Evolutionary conservation across 92 coral and sea anemone species (phyloP).

Genomic region (Phenganax marumi): DNA sequence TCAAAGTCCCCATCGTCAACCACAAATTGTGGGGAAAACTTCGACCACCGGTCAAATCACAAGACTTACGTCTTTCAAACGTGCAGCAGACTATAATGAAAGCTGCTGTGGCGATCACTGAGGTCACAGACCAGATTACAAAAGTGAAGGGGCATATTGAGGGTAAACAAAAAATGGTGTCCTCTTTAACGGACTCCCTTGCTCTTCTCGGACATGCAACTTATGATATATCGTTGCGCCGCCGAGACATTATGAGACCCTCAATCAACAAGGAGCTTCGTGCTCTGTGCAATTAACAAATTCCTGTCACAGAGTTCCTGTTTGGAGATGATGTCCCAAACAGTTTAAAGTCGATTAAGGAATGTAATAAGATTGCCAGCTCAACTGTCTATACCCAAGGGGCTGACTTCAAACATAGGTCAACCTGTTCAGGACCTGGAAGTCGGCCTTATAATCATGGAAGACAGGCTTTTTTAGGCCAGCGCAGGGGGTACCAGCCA

Average conservation of each 20-base stretch:
- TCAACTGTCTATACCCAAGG: slow-evolving; percentile 32
- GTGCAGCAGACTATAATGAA: slow-evolving; percentile 43
- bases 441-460: background rate
- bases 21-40: slow-evolving; percentile 47
- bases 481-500: slow-evolving; percentile 34
- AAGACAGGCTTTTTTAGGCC: slow-evolving; percentile 39
- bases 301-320: slow-evolving; percentile 37
- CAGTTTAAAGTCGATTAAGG: slow-evolving; percentile 43
- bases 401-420: background rate
- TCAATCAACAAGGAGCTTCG: slow-evolving; percentile 44
- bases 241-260: slow-evolving; percentile 10
- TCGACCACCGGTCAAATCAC: slow-evolving; percentile 35
- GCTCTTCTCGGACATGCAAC: background rate
- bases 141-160: background rate
- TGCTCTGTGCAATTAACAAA: slow-evolving; percentile 40
- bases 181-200: no score
- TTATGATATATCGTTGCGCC: background rate
- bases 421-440: slow-evolving; percentile 19
- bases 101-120: slow-evolving; percentile 34
- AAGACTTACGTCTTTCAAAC: slow-evolving; percentile 39
- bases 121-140: slow-evolving; percentile 16
- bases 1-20: slow-evolving; percentile 42
- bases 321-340: slow-evolving; percentile 54
- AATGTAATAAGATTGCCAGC: slow-evolving; percentile 46
- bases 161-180: no score